These are phyloP conservation scores for Conistra vaccinii DNA, from an alignment of 2,888 invertebrate species.

Conservation along the genomic window DNA sequence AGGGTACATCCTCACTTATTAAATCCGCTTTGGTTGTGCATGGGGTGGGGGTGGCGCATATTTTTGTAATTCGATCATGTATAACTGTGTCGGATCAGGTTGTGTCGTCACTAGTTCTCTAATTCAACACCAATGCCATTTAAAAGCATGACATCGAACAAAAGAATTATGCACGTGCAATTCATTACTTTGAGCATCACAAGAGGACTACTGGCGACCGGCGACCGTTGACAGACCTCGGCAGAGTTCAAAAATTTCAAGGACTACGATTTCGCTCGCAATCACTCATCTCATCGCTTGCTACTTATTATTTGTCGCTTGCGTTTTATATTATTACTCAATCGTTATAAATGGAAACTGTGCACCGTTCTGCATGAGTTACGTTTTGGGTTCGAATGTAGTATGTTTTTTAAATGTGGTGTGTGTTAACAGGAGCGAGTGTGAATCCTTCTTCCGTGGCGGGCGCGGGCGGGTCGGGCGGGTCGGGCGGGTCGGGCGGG, in stretches of 20 bases:
- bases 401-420: conserved; percentile 11
- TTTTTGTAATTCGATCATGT: conserved; percentile 57
- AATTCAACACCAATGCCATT: conserved; percentile 48
- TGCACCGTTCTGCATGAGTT: conserved; percentile 51
- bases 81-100: conserved; percentile 44
- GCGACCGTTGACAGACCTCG: conserved; percentile 37
- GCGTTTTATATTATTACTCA: conserved; percentile 25
- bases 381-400: conserved; percentile 5
- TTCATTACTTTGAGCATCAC: conserved; percentile 38
- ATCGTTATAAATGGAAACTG: conserved; percentile 13
- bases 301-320: conserved; percentile 56
- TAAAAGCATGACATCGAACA: conserved; percentile 71
- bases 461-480: conserved; percentile 47
- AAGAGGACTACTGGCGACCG: conserved; percentile 60
- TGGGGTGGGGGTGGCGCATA: conserved; percentile 77
- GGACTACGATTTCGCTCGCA: conserved; percentile 70
- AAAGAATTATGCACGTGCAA: conserved; percentile 62
- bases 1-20: conserved; percentile 83
- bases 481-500: conserved; percentile 44
- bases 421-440: conserved; percentile 52
- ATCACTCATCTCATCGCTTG: conserved; percentile 54
- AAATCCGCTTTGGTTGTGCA: conserved; percentile 82
- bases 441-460: conserved; percentile 59
- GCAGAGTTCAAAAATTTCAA: conserved; percentile 78
- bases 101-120: conserved; percentile 62